Base-by-base conservation (phyloP, 2,888 invertebrate genomes). In the Conops quadrifasciatus region DNA sequence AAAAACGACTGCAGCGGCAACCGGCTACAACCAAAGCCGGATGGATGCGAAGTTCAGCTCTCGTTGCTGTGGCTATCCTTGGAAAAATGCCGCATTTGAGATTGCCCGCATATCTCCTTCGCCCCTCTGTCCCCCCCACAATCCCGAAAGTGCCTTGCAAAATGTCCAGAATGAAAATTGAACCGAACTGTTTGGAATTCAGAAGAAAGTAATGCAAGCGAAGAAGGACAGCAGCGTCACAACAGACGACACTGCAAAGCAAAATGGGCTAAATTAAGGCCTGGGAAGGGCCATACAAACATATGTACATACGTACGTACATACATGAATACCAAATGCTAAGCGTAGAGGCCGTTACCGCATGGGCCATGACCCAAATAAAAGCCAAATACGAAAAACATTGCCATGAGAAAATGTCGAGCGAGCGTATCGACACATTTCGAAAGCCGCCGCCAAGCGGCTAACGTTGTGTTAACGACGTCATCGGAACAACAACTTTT, bases 361-460 rank as follows among this genome's bases (percentile, higher is more conserved):
- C 47, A 63, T 63, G 47, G 45, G 16, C 63, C 63, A 16, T 63
- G 63, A 63, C 63, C 63, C 24, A 63, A 63, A 63, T 63, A 63
- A 63, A 4, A 21, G 24, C 45, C 24, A 43, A 21, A 58, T 19
- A 43, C 62, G 19, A 62, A 26, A 45, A 21, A 45, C 24, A 63
- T 13, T 21, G 28, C 7, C 15, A 30, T 13, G 7, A n/a, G 21
- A 26, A 11, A 16, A 28, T 28, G 36, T 36, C 36, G 36, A 36
- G 36, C n/a, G n/a, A 36, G 36, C 9, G 9, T 36, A 7, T 36
- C 36, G 36, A 36, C 36, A 36, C 36, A 36, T 7, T 36, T 9
- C 36, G 36, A 36, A 36, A 53, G 3, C 53, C n/a, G 53, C 21
- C 24, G n/a, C 58, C 26, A 24, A 15, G 1, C 15, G 15, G 58